These are phyloP conservation scores for Caenorhabditis sulstoni DNA, from an alignment of 2,888 invertebrate genomes.

Conservation along the genomic window DNA sequence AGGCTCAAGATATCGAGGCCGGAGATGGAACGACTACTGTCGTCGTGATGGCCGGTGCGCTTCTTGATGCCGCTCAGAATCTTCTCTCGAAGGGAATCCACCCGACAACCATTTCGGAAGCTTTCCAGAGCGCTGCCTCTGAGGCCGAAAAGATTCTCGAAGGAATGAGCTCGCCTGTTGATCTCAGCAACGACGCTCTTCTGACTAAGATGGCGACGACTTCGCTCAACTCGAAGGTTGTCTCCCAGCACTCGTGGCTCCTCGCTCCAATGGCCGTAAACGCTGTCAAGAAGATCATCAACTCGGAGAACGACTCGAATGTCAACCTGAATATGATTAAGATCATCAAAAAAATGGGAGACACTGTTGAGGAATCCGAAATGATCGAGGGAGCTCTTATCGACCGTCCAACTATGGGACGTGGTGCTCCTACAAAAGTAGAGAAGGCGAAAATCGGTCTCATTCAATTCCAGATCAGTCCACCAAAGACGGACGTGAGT, in stretches of 20 bases:
- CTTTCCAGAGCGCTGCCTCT: constrained; percentile 89
- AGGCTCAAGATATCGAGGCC: constrained; percentile 97
- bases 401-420: constrained; percentile 90
- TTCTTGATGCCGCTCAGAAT: constrained; percentile 94
- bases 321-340: constrained; percentile 95
- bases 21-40: constrained; percentile 98
- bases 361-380: constrained; percentile 87
- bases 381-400: constrained; percentile 95
- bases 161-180: constrained; percentile 89
- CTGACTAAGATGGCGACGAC: constrained; percentile 96
- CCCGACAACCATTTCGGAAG: constrained; percentile 96
- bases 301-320: constrained; percentile 86
- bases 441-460: constrained; percentile 99
- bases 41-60: constrained; percentile 95
- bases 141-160: constrained; percentile 88
- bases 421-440: constrained; percentile 91
- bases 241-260: constrained; percentile 95
- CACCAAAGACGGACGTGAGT: constrained; percentile 96
- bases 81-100: constrained; percentile 92
- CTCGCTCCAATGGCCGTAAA: constrained; percentile 97
- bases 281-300: constrained; percentile 91
- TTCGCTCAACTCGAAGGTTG: constrained; percentile 97
- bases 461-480: constrained; percentile 99
- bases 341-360: constrained; percentile 94
- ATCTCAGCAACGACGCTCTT: constrained; percentile 90